A percentile compares a stretch with the other conserved stretches of the same genome.
Conservation (phyloP, 2,888 invertebrate species). For the Ormyrus nitidulus region DNA sequence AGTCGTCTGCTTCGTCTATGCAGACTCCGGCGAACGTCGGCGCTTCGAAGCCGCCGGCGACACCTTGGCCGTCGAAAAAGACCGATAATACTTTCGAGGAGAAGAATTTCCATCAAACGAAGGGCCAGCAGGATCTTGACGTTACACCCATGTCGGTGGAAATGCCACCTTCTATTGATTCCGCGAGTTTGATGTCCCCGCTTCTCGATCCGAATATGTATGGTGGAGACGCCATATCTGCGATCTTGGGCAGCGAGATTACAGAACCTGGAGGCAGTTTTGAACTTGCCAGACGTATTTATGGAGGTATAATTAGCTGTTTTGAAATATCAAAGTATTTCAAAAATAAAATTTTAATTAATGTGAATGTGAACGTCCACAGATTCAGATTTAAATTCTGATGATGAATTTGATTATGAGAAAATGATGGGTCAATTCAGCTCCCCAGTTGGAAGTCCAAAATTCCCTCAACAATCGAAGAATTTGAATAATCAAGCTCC, state of each 20-base stretch:
- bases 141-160: neutral
- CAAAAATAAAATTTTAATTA: neutral
- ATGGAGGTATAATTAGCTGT: neutral
- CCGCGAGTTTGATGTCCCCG: conserved; percentile 30
- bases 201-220: neutral
- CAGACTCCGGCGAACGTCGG: too few relatives aligned
- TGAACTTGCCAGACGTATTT: conserved; percentile 41
- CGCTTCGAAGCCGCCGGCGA: too few relatives aligned
- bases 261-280: conserved; percentile 49
- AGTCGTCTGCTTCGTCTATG: too few relatives aligned
- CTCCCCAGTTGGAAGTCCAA: conserved; percentile 18
- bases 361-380: neutral
- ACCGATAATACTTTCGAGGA: too few relatives aligned
- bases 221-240: conserved; percentile 42
- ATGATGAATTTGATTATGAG: conserved; percentile 38
- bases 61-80: too few relatives aligned
- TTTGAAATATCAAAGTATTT: neutral
- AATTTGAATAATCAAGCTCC: neutral
- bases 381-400: conserved; percentile 51
- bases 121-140: neutral
- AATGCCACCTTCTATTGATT: neutral
- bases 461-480: neutral
- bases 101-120: too few relatives aligned
- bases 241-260: conserved; percentile 55
- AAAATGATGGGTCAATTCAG: conserved; percentile 40